Evolutionary conservation across 2,797 vertebrate genomes (phyloP).

Genomic region (Arctocebus calabarensis): DNA sequence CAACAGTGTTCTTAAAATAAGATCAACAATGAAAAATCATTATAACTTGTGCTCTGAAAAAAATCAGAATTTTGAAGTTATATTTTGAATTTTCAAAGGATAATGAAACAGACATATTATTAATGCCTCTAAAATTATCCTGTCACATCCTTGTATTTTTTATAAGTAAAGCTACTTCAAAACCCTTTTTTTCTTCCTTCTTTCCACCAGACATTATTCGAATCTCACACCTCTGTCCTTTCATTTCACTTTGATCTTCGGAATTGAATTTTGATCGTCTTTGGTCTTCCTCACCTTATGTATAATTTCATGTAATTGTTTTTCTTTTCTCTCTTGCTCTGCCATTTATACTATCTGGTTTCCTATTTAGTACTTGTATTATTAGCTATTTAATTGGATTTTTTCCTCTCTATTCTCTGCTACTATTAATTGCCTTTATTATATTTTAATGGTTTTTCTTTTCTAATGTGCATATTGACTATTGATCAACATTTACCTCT

Average conservation of each 20-base stretch:
- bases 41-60: constrained; percentile 15
- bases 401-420: constrained; percentile 10
- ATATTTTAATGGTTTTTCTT: constrained; percentile 62
- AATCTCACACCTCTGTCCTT: background rate
- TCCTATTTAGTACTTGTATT: constrained; percentile 33
- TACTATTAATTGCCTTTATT: constrained; percentile 55
- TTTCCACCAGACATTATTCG: background rate
- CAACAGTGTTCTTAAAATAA: constrained; percentile 20
- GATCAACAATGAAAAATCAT: constrained; percentile 16
- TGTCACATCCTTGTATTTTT: background rate
- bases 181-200: background rate
- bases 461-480: constrained; percentile 15
- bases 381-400: constrained; percentile 54
- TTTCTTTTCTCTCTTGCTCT: constrained; percentile 28
- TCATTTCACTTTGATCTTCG: constrained; percentile 40
- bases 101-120: background rate
- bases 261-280: constrained; percentile 44
- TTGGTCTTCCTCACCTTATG: background rate
- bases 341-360: background rate
- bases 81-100: constrained; percentile 10
- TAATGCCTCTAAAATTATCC: constrained; percentile 29
- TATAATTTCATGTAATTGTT: constrained; percentile 38
- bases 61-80: background rate
- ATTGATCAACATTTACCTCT: constrained; percentile 30
- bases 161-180: background rate